Evolutionary conservation across 2,797 vertebrate genomes (phyloP).

Genomic region (Typhlichthys subterraneus): DNA sequence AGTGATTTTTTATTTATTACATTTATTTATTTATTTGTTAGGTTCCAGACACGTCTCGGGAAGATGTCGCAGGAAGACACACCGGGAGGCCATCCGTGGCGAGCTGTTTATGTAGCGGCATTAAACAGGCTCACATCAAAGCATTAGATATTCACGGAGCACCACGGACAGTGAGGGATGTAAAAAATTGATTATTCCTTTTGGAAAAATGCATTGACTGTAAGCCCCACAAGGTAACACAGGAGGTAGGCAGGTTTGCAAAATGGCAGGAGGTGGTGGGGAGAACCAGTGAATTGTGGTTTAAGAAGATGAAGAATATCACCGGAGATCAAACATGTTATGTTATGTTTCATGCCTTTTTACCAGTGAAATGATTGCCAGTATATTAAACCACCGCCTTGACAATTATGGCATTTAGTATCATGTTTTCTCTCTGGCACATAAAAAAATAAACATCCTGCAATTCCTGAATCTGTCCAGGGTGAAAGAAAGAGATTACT

Average conservation of each 20-base stretch:
- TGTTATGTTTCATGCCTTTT: neutral
- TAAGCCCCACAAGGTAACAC: constrained; percentile 5
- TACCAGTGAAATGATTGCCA: constrained; percentile 25
- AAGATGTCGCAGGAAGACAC: constrained; percentile 32
- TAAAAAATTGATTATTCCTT: constrained; percentile 64
- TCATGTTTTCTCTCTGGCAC: constrained; percentile 4
- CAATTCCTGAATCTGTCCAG: constrained; percentile 11
- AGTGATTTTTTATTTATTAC: no score
- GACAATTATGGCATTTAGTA: constrained; percentile 18
- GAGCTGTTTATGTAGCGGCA: constrained; percentile 62
- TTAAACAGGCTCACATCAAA: constrained; percentile 68
- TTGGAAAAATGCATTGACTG: constrained; percentile 45
- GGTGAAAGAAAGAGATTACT: constrained; percentile 7
- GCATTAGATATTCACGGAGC: constrained; percentile 55
- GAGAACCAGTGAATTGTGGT: constrained; percentile 5
- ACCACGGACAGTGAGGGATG: constrained; percentile 42
- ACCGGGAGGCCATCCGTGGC: constrained; percentile 55
- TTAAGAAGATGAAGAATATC: constrained; percentile 10
- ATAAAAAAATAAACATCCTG: constrained; percentile 18
- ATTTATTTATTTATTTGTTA: constrained; percentile 37
- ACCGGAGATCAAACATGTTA: constrained; percentile 13
- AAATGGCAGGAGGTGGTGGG: constrained; percentile 10
- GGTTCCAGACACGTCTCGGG: constrained; percentile 50
- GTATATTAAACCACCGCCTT: constrained; percentile 1
- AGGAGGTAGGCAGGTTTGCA: constrained; percentile 7